Evolutionary conservation across 1,140 invertebrate genomes (phyloP).

Genomic region (Caenorhabditis brenneri): DNA sequence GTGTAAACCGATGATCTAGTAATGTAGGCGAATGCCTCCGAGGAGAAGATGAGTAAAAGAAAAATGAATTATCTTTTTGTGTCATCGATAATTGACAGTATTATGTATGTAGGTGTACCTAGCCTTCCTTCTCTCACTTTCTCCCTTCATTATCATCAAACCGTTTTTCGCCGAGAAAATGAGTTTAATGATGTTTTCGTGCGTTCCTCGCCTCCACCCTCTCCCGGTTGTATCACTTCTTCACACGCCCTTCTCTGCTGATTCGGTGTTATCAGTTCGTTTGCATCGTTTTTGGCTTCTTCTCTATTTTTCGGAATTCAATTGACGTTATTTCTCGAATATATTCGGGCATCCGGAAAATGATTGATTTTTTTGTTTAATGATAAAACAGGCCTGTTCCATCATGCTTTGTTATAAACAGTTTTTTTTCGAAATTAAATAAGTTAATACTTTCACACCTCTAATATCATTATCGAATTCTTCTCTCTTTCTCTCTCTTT

Average conservation of each 20-base stretch:
- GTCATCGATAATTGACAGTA: constrained; percentile 7
- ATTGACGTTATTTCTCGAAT: background rate
- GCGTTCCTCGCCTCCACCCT: background rate
- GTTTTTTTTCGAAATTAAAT: no score
- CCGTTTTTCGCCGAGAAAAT: background rate
- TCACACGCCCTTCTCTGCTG: background rate
- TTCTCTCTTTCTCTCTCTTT: no score
- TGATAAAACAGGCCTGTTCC: no score
- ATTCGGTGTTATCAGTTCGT: background rate
- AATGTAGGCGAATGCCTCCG: background rate
- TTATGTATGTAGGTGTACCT: background rate
- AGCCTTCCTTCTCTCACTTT: no score
- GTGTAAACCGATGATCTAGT: constrained; percentile 25
- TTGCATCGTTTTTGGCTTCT: background rate
- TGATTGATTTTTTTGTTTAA: no score
- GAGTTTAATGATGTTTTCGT: background rate
- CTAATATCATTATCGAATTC: no score
- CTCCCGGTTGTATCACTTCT: background rate
- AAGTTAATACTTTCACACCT: no score
- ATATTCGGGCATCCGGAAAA: no score
- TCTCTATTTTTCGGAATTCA: background rate
- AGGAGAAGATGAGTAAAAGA: background rate
- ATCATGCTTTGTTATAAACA: no score
- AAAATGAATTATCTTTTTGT: background rate
- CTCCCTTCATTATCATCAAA: background rate